Conservation (phyloP, 2,797 vertebrate species). For the Staurois parvus region DNA sequence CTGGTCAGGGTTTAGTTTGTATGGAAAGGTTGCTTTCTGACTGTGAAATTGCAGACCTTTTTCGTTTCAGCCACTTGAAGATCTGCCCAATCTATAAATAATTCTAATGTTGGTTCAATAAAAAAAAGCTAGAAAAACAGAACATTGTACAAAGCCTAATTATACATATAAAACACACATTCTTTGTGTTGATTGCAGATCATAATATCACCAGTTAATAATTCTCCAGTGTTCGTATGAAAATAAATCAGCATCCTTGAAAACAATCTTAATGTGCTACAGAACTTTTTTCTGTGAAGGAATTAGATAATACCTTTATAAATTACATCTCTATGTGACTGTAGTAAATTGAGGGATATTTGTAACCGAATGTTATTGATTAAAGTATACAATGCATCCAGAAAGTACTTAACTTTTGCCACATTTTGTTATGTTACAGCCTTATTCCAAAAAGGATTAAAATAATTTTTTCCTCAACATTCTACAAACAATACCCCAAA, state of each 20-base stretch:
- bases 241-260: constrained; percentile 54
- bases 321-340: constrained; percentile 27
- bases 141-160: constrained; percentile 14
- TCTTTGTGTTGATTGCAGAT: constrained; percentile 33
- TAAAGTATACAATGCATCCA: too few species aligned
- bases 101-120: constrained; percentile 13
- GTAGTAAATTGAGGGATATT: constrained; percentile 32
- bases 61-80: neutral
- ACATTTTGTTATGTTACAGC: too few species aligned
- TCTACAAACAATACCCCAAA: too few species aligned
- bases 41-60: neutral
- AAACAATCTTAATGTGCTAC: constrained; percentile 36
- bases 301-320: constrained; percentile 24
- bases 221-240: constrained; percentile 37
- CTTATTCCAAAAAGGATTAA: too few species aligned
- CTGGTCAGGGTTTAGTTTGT: too few species aligned
- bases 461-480: too few species aligned
- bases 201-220: constrained; percentile 48
- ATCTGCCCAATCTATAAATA: constrained; percentile 32
- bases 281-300: constrained; percentile 15
- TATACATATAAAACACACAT: constrained; percentile 26
- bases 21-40: constrained; percentile 7
- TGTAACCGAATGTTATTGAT: neutral
- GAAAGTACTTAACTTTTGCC: too few species aligned
- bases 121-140: constrained; percentile 3